Evolutionary conservation across 1,140 invertebrate species (phyloP).

Genomic region (Musca vetustissima): DNA sequence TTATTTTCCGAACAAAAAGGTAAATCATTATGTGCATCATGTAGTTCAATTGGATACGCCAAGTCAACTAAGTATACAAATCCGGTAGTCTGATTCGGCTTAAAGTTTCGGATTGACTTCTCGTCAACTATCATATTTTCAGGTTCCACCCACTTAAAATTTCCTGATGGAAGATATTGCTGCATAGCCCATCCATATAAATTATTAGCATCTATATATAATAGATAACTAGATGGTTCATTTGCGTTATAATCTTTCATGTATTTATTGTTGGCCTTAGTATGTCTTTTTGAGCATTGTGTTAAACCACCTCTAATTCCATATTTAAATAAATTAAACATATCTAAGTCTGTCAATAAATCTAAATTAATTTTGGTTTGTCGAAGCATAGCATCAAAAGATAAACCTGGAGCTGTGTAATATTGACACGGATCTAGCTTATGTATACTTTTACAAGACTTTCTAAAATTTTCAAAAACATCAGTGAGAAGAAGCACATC

Average conservation of each 20-base stretch:
- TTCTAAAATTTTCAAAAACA: constrained; percentile 59
- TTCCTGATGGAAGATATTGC: constrained; percentile 44
- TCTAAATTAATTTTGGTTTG: constrained; percentile 56
- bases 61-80: too few species aligned
- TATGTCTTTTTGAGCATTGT: constrained; percentile 50
- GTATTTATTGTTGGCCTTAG: constrained; percentile 57
- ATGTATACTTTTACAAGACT: constrained; percentile 41
- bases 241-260: constrained; percentile 34
- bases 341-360: constrained; percentile 56
- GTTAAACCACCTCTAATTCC: constrained; percentile 52
- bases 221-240: constrained; percentile 47
- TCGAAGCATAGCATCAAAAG: constrained; percentile 56
- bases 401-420: constrained; percentile 44
- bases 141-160: too few species aligned
- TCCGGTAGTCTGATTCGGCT: too few species aligned
- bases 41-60: too few species aligned
- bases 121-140: too few species aligned
- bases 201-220: constrained; percentile 50
- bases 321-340: constrained; percentile 49
- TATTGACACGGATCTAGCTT: constrained; percentile 48
- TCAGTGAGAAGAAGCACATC: constrained; percentile 55
- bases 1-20: too few species aligned
- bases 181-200: constrained; percentile 49
- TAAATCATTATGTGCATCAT: too few species aligned
- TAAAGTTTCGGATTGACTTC: too few species aligned